Conservation (phyloP, 2,113 vertebrate genomes). For the Heterocephalus glaber region DNA sequence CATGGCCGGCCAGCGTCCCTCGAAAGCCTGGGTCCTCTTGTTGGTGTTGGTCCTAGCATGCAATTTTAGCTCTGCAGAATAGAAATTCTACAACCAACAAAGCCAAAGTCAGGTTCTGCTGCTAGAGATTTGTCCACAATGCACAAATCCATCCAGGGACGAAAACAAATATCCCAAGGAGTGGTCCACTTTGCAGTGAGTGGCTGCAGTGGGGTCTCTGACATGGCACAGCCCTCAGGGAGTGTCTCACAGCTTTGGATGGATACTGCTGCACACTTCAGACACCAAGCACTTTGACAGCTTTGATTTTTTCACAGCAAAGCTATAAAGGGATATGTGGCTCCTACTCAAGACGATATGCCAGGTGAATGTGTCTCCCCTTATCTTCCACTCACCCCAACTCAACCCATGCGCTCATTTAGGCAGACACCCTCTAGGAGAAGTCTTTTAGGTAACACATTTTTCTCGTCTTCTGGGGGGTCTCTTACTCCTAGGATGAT, state of each 20-base stretch:
- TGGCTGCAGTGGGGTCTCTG: neutral
- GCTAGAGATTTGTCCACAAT: neutral
- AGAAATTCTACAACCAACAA: neutral
- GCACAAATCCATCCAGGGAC: neutral
- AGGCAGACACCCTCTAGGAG: neutral
- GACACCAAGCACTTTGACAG: slow-evolving; percentile 36
- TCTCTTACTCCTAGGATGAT: neutral
- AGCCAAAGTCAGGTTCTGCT: neutral
- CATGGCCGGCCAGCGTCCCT: neutral
- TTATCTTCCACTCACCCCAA: neutral
- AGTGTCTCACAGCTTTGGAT: neutral
- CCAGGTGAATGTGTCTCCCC: neutral
- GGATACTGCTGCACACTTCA: neutral
- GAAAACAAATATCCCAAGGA: neutral
- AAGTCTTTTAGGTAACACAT: neutral
- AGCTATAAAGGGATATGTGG: neutral
- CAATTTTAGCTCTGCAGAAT: neutral
- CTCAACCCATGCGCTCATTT: neutral
- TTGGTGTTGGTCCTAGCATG: neutral
- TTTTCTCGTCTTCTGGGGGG: slow-evolving; percentile 33
- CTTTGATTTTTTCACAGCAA: neutral
- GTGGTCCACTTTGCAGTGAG: neutral
- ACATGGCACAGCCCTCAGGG: neutral
- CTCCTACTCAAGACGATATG: neutral
- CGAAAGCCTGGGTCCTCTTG: neutral